Percentiles rank a stretch among this genome's conserved stretches.
Evolutionary conservation across 2,113 vertebrate species (phyloP).

Genomic region (Alectura lathami): DNA sequence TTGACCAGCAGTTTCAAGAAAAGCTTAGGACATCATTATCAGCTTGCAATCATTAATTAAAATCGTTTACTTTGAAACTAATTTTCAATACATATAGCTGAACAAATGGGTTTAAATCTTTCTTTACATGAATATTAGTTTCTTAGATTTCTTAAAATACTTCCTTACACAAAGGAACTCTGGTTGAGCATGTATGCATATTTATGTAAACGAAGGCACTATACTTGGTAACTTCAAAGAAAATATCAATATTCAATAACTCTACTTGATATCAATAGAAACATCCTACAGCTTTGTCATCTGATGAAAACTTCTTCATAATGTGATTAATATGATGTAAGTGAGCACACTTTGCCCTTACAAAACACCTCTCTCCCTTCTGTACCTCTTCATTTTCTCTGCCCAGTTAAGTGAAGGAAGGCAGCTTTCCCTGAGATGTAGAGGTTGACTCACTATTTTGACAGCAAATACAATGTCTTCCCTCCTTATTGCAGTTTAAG

Average conservation of each 20-base stretch:
- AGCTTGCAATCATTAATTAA: not conserved
- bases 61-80: not conserved
- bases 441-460: not conserved
- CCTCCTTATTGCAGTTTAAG: not conserved
- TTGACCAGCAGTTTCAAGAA: constrained; percentile 29
- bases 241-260: not conserved
- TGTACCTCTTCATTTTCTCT: not conserved
- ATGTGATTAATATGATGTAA: not conserved
- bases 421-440: not conserved
- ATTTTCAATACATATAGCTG: not conserved
- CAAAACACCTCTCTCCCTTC: not conserved
- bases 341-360: not conserved
- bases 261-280: not conserved
- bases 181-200: not conserved
- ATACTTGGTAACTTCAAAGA: not conserved
- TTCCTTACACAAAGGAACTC: not conserved
- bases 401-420: not conserved
- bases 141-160: not conserved
- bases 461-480: not conserved
- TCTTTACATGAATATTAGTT: not conserved
- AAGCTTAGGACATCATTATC: not conserved
- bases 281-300: not conserved
- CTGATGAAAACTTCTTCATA: not conserved
- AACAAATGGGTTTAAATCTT: not conserved
- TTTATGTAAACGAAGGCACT: not conserved